Base-by-base conservation (phyloP, 2,113 vertebrate species). In the Stigmatopora argus region DNA sequence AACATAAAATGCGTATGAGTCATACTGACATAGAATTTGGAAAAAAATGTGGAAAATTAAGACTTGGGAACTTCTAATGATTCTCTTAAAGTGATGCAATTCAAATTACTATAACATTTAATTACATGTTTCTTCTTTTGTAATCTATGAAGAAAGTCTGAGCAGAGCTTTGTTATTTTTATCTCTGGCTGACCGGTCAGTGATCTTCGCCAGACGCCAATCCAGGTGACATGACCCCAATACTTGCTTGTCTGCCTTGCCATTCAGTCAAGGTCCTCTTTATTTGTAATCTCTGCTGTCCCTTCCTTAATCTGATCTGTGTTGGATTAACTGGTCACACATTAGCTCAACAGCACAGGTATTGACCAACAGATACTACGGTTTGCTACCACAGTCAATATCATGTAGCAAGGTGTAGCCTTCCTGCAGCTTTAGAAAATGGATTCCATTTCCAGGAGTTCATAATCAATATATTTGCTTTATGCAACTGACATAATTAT, bases 301-400 rank as follows among this genome's bases (percentile, higher is more conserved):
- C 23, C 63, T 12, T 52, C 26, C 63, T 64, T 64, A 64, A 64
- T 64, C 63, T 64, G 63, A 64, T 64, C 63, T 64, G 26, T 21
- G 48, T 2, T 52, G 63, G 63, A 64, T 64, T 64, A 64, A n/a
- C 31, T 35, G 48, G 47, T 35, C 48, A 41, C 41, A 45, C 19
- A 23, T 60, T 19, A 44, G n/a, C n/a, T 21, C 9, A 3, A 18
- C 49, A 55, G 49, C 49, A 23, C 18, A 44, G 5, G 38, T 56
- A 5, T 31, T 5, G 8, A 34, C 10, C 45, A 34, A 34, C 57
- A 19, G 14, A n/a, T 41, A 49, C 47, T 8, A 41, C 9, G 38
- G 7, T 10, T 34, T 41, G 6, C 15, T 15, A 6, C 53, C 10
- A 12, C 1, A 21, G 51, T 52, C 19, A n/a, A 21, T 5, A 11